Conservation (phyloP, 2,888 invertebrate genomes). For the Pseudococcus jackbeardsleyi region DNA sequence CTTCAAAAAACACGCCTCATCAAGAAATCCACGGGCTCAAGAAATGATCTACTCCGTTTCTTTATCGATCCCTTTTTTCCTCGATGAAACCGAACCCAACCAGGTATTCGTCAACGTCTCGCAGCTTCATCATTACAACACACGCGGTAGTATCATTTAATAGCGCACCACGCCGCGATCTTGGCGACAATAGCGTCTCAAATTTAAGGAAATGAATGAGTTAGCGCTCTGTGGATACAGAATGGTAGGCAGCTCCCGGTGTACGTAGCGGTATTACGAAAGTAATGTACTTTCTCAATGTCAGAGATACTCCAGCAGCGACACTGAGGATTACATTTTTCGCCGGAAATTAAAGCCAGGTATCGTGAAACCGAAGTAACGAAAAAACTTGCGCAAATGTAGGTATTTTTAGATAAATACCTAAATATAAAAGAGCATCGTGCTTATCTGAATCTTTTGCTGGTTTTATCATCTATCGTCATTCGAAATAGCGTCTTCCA, state of each 20-base stretch:
- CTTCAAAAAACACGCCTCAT: no score
- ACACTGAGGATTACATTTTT: background rate
- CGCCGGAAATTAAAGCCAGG: slow-evolving; percentile 34
- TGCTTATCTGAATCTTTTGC: background rate
- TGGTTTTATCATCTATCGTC: background rate
- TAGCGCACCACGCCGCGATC: background rate
- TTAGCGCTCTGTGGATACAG: background rate
- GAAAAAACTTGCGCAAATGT: background rate
- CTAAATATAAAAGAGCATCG: background rate
- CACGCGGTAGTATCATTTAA: slow-evolving; percentile 43
- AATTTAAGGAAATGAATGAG: slow-evolving; percentile 52
- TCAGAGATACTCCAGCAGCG: slow-evolving; percentile 3
- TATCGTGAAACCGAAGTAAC: background rate
- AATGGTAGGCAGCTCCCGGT: background rate
- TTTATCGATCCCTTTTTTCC: background rate
- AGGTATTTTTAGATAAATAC: background rate
- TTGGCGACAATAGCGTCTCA: slow-evolving; percentile 25
- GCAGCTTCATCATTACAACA: slow-evolving; percentile 10
- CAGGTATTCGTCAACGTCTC: slow-evolving; percentile 14
- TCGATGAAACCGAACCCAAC: slow-evolving; percentile 31
- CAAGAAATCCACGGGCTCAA: background rate
- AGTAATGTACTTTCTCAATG: slow-evolving; percentile 52
- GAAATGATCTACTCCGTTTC: background rate
- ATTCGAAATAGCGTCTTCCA: background rate
- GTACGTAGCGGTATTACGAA: slow-evolving; percentile 2